Evolutionary conservation across 1,140 invertebrate genomes (phyloP).

Genomic region (Maconellicoccus hirsutus): DNA sequence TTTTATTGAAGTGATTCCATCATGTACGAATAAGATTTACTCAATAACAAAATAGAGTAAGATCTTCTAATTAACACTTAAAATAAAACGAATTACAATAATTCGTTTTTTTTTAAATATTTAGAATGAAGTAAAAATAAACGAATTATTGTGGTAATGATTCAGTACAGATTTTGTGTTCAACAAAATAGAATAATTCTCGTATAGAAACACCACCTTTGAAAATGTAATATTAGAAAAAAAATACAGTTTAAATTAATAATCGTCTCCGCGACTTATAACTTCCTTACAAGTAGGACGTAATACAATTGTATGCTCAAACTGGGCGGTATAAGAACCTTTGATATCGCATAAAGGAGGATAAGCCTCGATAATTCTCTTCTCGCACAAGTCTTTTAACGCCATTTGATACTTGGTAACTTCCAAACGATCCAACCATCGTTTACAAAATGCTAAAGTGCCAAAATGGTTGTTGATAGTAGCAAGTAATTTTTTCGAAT

Average conservation of each 20-base stretch:
- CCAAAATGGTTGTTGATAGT: conserved; percentile 97
- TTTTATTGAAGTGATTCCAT: too few species aligned
- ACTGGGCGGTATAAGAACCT: conserved; percentile 98
- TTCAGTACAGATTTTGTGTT: too few species aligned
- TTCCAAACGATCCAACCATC: conserved; percentile 94
- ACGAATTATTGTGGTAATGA: too few species aligned
- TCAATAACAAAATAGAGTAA: too few species aligned
- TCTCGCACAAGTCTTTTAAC: conserved; percentile 95
- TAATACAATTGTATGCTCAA: conserved; percentile 95
- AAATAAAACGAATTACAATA: too few species aligned
- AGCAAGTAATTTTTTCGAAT: conserved; percentile 84
- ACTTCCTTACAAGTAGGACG: conserved; percentile 98
- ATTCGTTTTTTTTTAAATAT: too few species aligned
- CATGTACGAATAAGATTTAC: too few species aligned
- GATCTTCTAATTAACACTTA: too few species aligned
- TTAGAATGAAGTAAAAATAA: too few species aligned
- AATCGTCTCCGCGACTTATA: conserved; percentile 90
- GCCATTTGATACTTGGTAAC: conserved; percentile 98
- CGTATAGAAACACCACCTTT: not conserved
- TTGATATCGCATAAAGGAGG: conserved; percentile 96
- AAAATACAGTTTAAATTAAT: conserved; percentile 42
- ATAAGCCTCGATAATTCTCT: conserved; percentile 89
- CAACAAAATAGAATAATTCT: too few species aligned
- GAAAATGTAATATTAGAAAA: not conserved
- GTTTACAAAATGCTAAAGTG: conserved; percentile 95